A percentile compares a stretch with the other conserved stretches of the same genome.
These are phyloP conservation scores for Automeris io DNA, from an alignment of 2,888 invertebrate species.

Conservation along the genomic window DNA sequence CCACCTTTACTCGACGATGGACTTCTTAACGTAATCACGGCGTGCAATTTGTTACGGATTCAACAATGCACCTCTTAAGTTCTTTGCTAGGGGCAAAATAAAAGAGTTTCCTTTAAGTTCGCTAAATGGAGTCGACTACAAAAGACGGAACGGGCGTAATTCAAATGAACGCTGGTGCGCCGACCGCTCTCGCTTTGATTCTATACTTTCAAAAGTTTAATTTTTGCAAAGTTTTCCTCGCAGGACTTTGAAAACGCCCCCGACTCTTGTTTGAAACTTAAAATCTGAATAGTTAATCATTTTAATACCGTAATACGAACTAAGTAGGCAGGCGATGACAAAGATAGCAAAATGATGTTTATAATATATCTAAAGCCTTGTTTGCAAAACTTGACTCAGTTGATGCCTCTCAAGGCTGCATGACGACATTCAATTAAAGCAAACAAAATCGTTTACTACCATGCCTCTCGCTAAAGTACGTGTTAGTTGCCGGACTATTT, in stretches of 20 bases:
- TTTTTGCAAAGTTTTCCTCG: constrained; percentile 64
- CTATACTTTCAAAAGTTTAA: constrained; percentile 64
- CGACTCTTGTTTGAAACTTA: constrained; percentile 40
- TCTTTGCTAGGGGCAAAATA: constrained; percentile 56
- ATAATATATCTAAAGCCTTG: too few species aligned
- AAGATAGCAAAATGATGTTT: too few species aligned
- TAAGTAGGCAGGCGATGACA: too few species aligned
- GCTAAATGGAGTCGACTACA: constrained; percentile 75
- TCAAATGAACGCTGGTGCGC: constrained; percentile 62
- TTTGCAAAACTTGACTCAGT: too few species aligned
- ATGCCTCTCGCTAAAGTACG: too few species aligned
- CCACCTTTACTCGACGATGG: constrained; percentile 35
- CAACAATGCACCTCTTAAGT: constrained; percentile 74
- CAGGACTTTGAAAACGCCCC: constrained; percentile 56
- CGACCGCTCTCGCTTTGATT: constrained; percentile 63
- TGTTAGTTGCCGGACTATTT: too few species aligned
- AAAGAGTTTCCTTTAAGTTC: constrained; percentile 67
- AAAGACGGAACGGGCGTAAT: constrained; percentile 68
- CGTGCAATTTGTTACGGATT: constrained; percentile 73
- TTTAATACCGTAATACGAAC: not conserved
- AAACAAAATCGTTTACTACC: too few species aligned
- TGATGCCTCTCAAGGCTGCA: too few species aligned
- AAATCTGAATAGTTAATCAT: constrained; percentile 26
- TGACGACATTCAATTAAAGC: too few species aligned
- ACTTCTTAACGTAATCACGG: constrained; percentile 65